phyloP scores from a whole-genome alignment of 2,797 vertebrate genomes.

The Enteromius unitaeniatus region DNA sequence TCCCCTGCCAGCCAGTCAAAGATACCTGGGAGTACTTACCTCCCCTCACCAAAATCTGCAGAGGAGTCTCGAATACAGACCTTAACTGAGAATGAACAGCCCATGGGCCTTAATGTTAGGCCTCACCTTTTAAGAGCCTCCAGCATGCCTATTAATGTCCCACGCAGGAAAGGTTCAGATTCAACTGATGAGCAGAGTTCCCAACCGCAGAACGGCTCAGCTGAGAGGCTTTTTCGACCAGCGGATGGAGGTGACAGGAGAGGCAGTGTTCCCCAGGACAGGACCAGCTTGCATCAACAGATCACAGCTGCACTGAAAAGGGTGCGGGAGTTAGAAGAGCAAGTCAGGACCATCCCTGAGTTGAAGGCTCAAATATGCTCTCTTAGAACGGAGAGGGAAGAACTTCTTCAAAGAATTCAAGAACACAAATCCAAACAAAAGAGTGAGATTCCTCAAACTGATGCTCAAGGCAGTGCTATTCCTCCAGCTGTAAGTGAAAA shows the following conservation, averaged over 20 bases:
- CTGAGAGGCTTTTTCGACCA: slow-evolving; percentile 73
- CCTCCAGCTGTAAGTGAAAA: slow-evolving; percentile 35
- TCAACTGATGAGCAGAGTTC: slow-evolving; percentile 69
- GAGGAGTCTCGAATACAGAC: slow-evolving; percentile 57
- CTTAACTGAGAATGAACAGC: slow-evolving; percentile 64
- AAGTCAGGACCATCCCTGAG: slow-evolving; percentile 78
- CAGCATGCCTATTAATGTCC: slow-evolving; percentile 91
- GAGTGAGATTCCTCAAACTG: slow-evolving; percentile 8
- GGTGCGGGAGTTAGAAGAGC: slow-evolving; percentile 81
- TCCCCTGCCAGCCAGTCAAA: slow-evolving; percentile 61
- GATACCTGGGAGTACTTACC: slow-evolving; percentile 66
- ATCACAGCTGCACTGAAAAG: slow-evolving; percentile 77
- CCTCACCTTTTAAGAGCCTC: slow-evolving; percentile 91
- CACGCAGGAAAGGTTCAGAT: slow-evolving; percentile 77
- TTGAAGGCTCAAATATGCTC: slow-evolving; percentile 77
- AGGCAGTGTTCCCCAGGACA: slow-evolving; percentile 67
- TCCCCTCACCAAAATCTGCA: slow-evolving; percentile 70
- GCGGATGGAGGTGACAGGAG: slow-evolving; percentile 43
- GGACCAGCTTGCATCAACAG: slow-evolving; percentile 75
- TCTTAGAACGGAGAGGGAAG: slow-evolving; percentile 73
- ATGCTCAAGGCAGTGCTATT: slow-evolving; percentile 41
- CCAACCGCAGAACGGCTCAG: slow-evolving; percentile 70
- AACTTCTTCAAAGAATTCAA: slow-evolving; percentile 72
- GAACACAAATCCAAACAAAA: slow-evolving; percentile 62
- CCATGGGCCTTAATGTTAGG: slow-evolving; percentile 72